Base-by-base conservation (phyloP, 2,113 vertebrate genomes). In the Craseonycteris thonglongyai region DNA sequence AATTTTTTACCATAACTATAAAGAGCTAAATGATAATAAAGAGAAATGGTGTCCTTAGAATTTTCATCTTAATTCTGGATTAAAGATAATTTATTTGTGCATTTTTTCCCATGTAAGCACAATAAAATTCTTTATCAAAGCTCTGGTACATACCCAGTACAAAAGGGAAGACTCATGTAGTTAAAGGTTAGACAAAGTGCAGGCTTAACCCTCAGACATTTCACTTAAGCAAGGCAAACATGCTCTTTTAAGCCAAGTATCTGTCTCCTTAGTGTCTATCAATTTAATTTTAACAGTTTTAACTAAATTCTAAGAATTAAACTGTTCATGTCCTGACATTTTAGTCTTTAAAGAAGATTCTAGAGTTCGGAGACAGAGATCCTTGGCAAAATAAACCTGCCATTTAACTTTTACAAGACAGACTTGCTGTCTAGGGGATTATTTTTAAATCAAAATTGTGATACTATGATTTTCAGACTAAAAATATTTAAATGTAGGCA, bases 121-220 rank as follows among this genome's bases (percentile, higher is more conserved):
- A 97, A 90, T 95, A 69, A 97, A 91, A 26, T 93, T 28, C 21
- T 96, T 91, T 86, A 94, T 59, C 86, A 96, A 96, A 93, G 22
- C 35, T 96, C 91, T 96, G 76, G 90, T 97, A 42, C 49, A 76
- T 6, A 12, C 91, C 54, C 56, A 96, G 84, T 87, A 90, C 51
- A 72, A 94, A 96, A 82, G 49, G 75, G 69, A 97, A 93, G 56
- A 84, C 69, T 35, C 9, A 13, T 69, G 68, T 3, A 7, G 82
- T 93, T 96, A 97, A 95, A 68, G 84, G 49, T 95, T 97, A 96
- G 47, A 94, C 94, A 96, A 95, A 97, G 91, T 95, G n/a, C 95
- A 93, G 85, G 87, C 81, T 93, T 8, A 4, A 63, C 26, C 95
- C 97, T 94, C 88, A 96, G 61, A 96, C 93, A 66, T 91, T 96